These are phyloP conservation scores for Cyprinella venusta DNA, from an alignment of 2,797 vertebrate species.

Conservation along the genomic window DNA sequence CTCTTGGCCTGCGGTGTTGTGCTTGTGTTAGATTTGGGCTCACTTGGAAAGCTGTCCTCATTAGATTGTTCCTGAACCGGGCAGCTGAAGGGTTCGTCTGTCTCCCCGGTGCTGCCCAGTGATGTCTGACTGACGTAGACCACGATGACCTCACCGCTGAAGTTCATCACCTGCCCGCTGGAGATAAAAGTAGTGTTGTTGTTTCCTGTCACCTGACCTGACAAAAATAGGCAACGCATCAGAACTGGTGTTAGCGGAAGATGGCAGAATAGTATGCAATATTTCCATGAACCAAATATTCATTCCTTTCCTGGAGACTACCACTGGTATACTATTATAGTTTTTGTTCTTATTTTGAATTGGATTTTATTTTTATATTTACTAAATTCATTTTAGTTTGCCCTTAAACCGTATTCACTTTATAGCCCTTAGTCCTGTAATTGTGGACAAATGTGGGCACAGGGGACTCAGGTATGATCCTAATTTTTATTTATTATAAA, in stretches of 20 bases:
- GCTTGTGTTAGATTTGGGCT: conserved; percentile 66
- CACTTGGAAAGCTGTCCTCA: conserved; percentile 81
- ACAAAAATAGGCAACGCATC: conserved; percentile 13
- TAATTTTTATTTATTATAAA: no score
- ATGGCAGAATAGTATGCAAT: background rate
- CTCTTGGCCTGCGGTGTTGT: conserved; percentile 51
- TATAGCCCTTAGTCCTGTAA: no score
- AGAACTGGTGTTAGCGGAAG: conserved; percentile 17
- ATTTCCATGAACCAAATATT: conserved; percentile 17
- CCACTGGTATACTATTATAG: background rate
- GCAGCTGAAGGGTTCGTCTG: conserved; percentile 81
- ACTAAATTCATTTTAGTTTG: background rate
- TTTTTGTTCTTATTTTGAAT: background rate
- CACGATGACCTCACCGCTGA: conserved; percentile 95
- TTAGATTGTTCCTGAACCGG: conserved; percentile 90
- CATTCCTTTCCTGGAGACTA: conserved; percentile 40
- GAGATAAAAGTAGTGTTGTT: conserved; percentile 98
- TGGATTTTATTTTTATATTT: background rate
- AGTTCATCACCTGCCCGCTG: conserved; percentile 98
- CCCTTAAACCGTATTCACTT: no score
- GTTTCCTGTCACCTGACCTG: conserved; percentile 94
- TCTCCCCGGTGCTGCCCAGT: conserved; percentile 74
- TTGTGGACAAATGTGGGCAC: no score
- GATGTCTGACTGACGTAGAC: conserved; percentile 94
- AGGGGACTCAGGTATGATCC: no score